A percentile compares a stretch with the other conserved stretches of the same genome.
phyloP scores from a whole-genome alignment of 2,888 invertebrate genomes.

The Brachyptera risi region DNA sequence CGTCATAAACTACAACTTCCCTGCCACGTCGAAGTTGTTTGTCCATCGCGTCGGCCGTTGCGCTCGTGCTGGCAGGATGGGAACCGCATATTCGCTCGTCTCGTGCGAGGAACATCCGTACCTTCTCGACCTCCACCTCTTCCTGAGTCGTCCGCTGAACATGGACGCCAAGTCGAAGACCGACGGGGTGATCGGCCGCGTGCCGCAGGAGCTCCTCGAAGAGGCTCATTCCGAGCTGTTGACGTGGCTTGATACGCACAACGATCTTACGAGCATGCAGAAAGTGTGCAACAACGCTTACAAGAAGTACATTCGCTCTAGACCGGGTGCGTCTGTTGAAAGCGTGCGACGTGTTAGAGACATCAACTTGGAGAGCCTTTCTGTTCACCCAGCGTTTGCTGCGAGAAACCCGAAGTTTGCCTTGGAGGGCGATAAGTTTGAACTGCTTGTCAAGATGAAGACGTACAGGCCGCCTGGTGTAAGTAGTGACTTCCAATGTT shows the following conservation, averaged over 20 bases:
- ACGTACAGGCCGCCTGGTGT: slow-evolving; percentile 71
- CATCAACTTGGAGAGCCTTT: slow-evolving; percentile 52
- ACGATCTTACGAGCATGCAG: slow-evolving; percentile 64
- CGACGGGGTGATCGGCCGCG: slow-evolving; percentile 47
- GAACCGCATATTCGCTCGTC: slow-evolving; percentile 88
- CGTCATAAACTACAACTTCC: slow-evolving; percentile 96
- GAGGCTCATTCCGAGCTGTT: slow-evolving; percentile 74
- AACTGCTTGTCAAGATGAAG: slow-evolving; percentile 62
- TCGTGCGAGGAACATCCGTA: slow-evolving; percentile 89
- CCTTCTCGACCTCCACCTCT: slow-evolving; percentile 90
- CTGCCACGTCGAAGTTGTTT: slow-evolving; percentile 94
- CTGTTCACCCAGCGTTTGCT: slow-evolving; percentile 61
- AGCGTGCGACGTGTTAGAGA: slow-evolving; percentile 83
- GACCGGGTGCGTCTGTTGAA: slow-evolving; percentile 85
- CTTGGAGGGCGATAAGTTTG: slow-evolving; percentile 46
- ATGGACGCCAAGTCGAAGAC: slow-evolving; percentile 41
- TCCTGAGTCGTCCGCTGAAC: slow-evolving; percentile 74
- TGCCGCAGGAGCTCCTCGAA: slow-evolving; percentile 79
- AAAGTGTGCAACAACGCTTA: slow-evolving; percentile 84
- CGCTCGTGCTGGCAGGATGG: slow-evolving; percentile 89
- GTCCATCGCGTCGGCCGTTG: slow-evolving; percentile 99
- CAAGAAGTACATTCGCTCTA: slow-evolving; percentile 81
- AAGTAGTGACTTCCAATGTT: too few relatives aligned
- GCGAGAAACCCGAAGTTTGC: slow-evolving; percentile 38
- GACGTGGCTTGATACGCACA: slow-evolving; percentile 65